These are phyloP conservation scores for Corydoras maculifer DNA, from an alignment of 2,113 vertebrate species.

Conservation along the genomic window DNA sequence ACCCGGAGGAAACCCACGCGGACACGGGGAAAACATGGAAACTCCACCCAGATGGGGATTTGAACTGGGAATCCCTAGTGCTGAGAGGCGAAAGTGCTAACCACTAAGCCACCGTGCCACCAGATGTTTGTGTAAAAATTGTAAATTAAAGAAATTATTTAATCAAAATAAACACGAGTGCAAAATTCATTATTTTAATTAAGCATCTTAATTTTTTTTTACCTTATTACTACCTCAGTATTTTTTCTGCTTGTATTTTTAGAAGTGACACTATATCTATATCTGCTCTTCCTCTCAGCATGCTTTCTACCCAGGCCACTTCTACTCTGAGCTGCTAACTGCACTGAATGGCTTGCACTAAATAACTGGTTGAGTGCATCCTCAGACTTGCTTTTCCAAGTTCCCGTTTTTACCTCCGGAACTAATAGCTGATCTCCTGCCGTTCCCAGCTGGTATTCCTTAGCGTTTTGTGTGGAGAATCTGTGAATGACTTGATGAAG, in stretches of 20 bases:
- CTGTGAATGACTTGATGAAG: constrained; percentile 39
- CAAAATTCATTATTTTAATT: no score
- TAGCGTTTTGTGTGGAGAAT: constrained; percentile 35
- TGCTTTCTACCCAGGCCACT: constrained; percentile 25
- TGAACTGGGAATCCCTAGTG: no score
- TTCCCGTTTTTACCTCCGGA: constrained; percentile 23
- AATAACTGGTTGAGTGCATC: constrained; percentile 14
- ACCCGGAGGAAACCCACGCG: no score
- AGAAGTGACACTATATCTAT: not conserved
- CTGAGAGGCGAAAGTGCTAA: no score
- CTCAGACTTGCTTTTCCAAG: constrained; percentile 21
- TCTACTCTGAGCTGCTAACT: constrained; percentile 9
- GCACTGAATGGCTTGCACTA: constrained; percentile 11
- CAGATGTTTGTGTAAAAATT: no score
- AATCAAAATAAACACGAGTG: no score
- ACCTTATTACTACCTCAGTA: not conserved
- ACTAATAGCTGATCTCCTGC: constrained; percentile 33
- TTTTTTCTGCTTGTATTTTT: not conserved
- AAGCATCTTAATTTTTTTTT: no score
- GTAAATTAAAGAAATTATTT: no score
- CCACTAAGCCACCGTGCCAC: no score
- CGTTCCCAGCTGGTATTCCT: constrained; percentile 34
- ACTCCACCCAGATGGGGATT: no score
- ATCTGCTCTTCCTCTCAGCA: constrained; percentile 10
- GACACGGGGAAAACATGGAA: no score